Conservation (phyloP, 1,140 invertebrate species). For the Trypoxylus dichotomus region DNA sequence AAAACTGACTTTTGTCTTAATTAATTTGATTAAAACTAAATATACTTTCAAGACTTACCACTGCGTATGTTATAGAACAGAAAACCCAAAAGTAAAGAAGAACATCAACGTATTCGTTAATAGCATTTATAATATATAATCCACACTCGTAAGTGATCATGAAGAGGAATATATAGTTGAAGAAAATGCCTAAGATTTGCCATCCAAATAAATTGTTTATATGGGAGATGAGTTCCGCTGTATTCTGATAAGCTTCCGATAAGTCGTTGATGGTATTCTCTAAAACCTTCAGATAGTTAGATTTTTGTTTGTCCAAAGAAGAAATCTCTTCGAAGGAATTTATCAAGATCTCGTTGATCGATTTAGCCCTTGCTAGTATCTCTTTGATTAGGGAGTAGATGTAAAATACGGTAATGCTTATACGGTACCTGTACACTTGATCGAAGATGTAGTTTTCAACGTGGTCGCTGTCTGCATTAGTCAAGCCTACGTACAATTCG, state of each 20-base stretch:
- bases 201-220: background rate
- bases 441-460: background rate
- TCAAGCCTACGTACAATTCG: background rate
- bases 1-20: too few relatives aligned
- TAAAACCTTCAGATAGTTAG: background rate
- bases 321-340: background rate
- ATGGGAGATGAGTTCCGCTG: background rate
- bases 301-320: background rate
- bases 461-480: too few relatives aligned
- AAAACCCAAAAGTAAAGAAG: too few relatives aligned
- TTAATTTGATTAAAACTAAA: too few relatives aligned
- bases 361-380: background rate
- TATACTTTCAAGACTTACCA: too few relatives aligned
- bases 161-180: background rate
- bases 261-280: background rate
- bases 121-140: background rate
- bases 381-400: background rate
- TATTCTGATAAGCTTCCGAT: background rate
- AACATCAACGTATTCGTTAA: background rate
- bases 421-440: background rate
- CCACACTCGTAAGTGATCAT: background rate
- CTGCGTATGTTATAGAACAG: too few relatives aligned
- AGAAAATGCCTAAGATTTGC: background rate
- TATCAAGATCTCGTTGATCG: background rate
- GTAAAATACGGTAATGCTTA: background rate